A percentile compares a stretch with the other conserved stretches of the same genome.
phyloP scores from a whole-genome alignment of 2,113 vertebrate species.

The Campylomormyrus tamandua region DNA sequence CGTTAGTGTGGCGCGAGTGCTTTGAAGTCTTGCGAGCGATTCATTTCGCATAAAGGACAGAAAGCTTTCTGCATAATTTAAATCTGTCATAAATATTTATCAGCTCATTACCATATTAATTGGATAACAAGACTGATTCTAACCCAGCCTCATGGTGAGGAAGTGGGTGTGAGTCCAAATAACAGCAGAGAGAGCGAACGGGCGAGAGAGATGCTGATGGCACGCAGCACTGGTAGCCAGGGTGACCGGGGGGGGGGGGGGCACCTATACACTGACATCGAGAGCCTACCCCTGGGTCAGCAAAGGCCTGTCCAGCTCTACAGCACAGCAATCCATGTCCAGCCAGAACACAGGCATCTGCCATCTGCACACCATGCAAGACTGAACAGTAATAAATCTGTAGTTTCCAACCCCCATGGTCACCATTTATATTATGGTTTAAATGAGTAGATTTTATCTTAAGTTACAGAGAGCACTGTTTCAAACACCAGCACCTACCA shows the following conservation, averaged over 20 bases:
- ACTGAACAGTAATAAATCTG: background rate
- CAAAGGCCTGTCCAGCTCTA: background rate
- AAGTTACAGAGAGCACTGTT: background rate
- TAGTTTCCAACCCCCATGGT: background rate
- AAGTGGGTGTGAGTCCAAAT: constrained; percentile 62
- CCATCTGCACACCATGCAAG: background rate
- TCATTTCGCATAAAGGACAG: constrained; percentile 94
- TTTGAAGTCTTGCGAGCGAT: constrained; percentile 99
- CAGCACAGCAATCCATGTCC: background rate
- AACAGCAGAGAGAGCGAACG: constrained; percentile 60
- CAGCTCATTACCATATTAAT: constrained; percentile 99
- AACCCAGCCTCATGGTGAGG: constrained; percentile 30
- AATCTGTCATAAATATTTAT: constrained; percentile 99
- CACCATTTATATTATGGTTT: background rate
- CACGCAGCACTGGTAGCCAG: constrained; percentile 79
- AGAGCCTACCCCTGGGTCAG: background rate
- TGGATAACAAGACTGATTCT: constrained; percentile 65
- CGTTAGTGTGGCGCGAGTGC: constrained; percentile 90
- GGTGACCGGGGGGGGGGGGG: constrained; percentile 80
- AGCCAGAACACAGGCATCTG: background rate
- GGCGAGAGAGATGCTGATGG: background rate
- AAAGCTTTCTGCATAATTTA: constrained; percentile 99
- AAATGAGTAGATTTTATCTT: background rate
- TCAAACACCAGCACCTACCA: background rate
- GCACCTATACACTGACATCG: constrained; percentile 52